Evolutionary conservation across 1,140 invertebrate genomes (phyloP).

Genomic region (Brachionus angularis): DNA sequence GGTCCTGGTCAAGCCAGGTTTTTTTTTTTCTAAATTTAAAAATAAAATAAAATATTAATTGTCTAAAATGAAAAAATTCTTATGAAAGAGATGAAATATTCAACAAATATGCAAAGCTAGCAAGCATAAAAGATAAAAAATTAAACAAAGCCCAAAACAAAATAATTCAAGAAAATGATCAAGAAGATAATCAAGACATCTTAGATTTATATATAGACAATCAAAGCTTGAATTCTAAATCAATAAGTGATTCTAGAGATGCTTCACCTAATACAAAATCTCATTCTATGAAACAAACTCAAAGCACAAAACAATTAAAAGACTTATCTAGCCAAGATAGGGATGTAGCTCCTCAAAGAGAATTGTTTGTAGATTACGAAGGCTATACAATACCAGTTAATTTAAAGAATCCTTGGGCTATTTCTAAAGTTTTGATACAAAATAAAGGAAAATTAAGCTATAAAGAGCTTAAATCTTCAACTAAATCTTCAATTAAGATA

Average conservation of each 20-base stretch:
- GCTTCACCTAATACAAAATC: slow-evolving; percentile 8
- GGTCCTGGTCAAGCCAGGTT: slow-evolving; percentile 53
- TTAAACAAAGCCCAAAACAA: neutral
- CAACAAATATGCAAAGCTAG: slow-evolving; percentile 3
- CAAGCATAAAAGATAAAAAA: slow-evolving; percentile 2
- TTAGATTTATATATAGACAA: slow-evolving; percentile 14
- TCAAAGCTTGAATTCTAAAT: neutral
- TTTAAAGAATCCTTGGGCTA: slow-evolving; percentile 33
- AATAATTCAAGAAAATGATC: neutral
- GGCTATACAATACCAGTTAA: slow-evolving; percentile 23
- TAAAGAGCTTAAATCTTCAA: slow-evolving; percentile 11
- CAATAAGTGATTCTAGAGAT: neutral
- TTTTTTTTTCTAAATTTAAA: too few species aligned
- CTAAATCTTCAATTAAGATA: slow-evolving; percentile 17
- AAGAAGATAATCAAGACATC: slow-evolving; percentile 13
- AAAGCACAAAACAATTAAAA: slow-evolving; percentile 24
- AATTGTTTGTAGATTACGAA: slow-evolving; percentile 7
- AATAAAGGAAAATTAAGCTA: slow-evolving; percentile 37
- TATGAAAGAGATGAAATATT: slow-evolving; percentile 18
- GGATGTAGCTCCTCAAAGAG: slow-evolving; percentile 1
- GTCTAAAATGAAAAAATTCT: too few species aligned
- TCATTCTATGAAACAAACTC: neutral
- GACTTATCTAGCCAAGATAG: neutral
- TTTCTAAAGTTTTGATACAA: slow-evolving; percentile 39
- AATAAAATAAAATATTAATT: too few species aligned